Evolutionary conservation across 1,140 invertebrate species (phyloP), one percentile per base, ranked within the genome.

Genomic region (Ostrea edulis): DNA sequence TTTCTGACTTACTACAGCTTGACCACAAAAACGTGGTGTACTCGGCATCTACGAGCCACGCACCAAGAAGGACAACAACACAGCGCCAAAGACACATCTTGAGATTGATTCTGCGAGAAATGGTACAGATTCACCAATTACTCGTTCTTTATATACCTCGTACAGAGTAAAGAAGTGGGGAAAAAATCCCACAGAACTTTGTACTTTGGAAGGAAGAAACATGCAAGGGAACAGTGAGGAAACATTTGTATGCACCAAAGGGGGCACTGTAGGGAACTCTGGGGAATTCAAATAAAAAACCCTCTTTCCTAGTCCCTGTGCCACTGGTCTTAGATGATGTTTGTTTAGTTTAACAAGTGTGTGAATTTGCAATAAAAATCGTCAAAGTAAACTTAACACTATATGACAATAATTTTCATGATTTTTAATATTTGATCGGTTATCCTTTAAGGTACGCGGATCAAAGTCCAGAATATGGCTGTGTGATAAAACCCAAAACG

Each of bases 81-180:
- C 22, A 77, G 2, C 14, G 25, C 25, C 68, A 25, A 7, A 35
- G 22, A 14, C 14, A 35, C 68, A 77, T 77, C 12, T 7, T 77
- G 68, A 9, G 2, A 14, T 4, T 3, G 68, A 17, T 29, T 14
- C 29, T 35, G 68, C 11, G 7, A 25, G 14, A 11, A 77, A 29
- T 77, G 68, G 68, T 8, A 14, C 8, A 77, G 11, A 17, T 35
- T 71, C 35, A 14, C 68, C 4, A 17, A 77, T 9, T 35, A 14
- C 35, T 62, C 29, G 68, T 35, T 77, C 68, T 77, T 77, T 77
- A 29, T 77, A 77, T 77, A 77, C 68, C 55, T n/a, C 17, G 2
- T 17, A 17, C n/a, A 62, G 17, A 62, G 14, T n/a, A 62, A 7
- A 2, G 8, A 58, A 58, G 55, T 17, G 55, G 17, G 55, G 17